Conservation (phyloP, 2,888 invertebrate genomes). For the Calliphora vomitoria region DNA sequence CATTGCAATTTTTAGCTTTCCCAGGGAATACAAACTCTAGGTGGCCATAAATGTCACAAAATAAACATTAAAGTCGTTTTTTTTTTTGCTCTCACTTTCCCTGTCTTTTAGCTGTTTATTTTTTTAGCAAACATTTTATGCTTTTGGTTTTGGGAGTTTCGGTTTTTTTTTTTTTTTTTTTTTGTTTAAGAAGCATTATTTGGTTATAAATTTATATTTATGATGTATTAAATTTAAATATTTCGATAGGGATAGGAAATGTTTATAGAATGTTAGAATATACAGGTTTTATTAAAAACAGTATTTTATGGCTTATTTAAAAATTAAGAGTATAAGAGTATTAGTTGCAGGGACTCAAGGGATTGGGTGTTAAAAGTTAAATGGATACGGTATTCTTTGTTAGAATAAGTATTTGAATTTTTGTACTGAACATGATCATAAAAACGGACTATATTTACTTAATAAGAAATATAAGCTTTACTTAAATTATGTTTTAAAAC, state of each 20-base stretch:
- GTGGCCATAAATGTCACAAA: slow-evolving; percentile 59
- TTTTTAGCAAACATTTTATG: background rate
- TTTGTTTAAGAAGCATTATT: background rate
- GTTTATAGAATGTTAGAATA: background rate
- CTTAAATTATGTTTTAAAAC: no score
- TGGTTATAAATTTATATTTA: slow-evolving; percentile 31
- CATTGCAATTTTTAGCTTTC: slow-evolving; percentile 29
- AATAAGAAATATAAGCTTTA: no score
- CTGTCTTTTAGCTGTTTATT: background rate
- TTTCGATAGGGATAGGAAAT: background rate
- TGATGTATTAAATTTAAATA: slow-evolving; percentile 25
- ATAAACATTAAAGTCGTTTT: slow-evolving; percentile 43
- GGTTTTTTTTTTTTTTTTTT: background rate
- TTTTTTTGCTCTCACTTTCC: background rate
- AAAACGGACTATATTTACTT: no score
- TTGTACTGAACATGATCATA: no score
- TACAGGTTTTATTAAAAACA: no score
- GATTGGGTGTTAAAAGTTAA: no score
- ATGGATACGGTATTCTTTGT: no score
- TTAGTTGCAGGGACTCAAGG: no score
- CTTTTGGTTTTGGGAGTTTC: background rate
- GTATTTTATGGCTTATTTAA: no score
- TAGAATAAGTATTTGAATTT: no score
- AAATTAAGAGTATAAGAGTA: no score
- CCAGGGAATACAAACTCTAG: background rate